Conservation (phyloP, 2,797 vertebrate species). For the Nasua narica region DNA sequence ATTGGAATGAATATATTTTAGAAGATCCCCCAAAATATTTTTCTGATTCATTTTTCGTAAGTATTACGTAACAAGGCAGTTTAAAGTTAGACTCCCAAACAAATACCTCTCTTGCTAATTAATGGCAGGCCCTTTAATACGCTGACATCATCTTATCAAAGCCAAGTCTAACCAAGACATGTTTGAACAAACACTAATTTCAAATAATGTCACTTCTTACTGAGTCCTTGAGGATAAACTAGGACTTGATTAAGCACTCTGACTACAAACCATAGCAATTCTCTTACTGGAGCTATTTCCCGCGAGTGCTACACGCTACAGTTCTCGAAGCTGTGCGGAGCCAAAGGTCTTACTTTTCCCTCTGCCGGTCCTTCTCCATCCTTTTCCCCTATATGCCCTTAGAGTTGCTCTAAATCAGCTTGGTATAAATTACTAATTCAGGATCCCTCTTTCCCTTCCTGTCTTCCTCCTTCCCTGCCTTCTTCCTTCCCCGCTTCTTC, state of each 20-base stretch:
- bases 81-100: not conserved
- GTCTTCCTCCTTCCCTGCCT: not conserved
- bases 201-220: slow-evolving; percentile 5
- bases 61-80: not conserved
- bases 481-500: not conserved
- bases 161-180: not conserved
- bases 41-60: not conserved
- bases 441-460: not conserved
- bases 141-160: not conserved
- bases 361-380: not conserved
- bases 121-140: not conserved
- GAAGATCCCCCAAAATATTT: not conserved
- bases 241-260: not conserved
- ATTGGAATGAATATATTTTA: not conserved
- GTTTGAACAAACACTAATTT: not conserved
- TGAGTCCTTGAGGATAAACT: not conserved
- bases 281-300: not conserved
- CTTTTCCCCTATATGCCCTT: not conserved
- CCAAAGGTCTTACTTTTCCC: not conserved
- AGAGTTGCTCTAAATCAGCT: not conserved
- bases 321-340: not conserved
- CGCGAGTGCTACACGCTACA: not conserved
- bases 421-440: not conserved
- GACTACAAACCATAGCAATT: not conserved
- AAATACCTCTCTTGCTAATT: not conserved